phyloP scores from a whole-genome alignment of 2,797 vertebrate species.

The Pangasius larnaudii region DNA sequence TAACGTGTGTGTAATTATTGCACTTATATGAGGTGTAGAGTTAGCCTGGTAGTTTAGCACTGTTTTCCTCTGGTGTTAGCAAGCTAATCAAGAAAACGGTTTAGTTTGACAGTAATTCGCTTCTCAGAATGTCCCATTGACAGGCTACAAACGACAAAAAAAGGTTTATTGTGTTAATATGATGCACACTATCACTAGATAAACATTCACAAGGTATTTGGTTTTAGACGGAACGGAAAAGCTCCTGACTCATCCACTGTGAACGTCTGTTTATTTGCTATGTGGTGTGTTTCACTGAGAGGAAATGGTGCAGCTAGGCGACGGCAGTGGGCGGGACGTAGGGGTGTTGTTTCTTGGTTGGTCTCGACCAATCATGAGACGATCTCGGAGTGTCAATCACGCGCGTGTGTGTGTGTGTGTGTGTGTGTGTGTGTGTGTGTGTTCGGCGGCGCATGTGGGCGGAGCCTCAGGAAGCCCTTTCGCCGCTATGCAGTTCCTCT shows the following conservation, averaged over 20 bases:
- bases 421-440: too few relatives aligned
- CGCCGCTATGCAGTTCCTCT: constrained; percentile 32
- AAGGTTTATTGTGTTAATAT: not conserved
- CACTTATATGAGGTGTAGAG: not conserved
- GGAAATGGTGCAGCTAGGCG: constrained; percentile 38
- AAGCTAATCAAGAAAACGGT: not conserved
- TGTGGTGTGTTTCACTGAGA: not conserved
- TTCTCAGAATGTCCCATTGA: not conserved
- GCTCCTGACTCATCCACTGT: not conserved
- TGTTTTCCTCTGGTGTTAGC: not conserved
- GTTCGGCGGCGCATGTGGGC: constrained; percentile 39
- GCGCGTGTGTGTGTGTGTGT: too few relatives aligned
- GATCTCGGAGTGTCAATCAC: not conserved
- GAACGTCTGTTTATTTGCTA: not conserved
- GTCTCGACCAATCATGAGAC: not conserved
- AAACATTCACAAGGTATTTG: not conserved
- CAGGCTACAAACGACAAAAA: too few relatives aligned
- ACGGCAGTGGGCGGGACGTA: constrained; percentile 11
- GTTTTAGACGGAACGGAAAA: not conserved
- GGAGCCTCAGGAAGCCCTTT: constrained; percentile 35
- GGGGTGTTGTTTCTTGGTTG: too few relatives aligned
- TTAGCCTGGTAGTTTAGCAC: not conserved
- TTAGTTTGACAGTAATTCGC: not conserved
- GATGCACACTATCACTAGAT: not conserved
- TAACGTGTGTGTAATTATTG: not conserved